phyloP scores from a whole-genome alignment of 2,113 vertebrate species.

The Tautogolabrus adspersus region DNA sequence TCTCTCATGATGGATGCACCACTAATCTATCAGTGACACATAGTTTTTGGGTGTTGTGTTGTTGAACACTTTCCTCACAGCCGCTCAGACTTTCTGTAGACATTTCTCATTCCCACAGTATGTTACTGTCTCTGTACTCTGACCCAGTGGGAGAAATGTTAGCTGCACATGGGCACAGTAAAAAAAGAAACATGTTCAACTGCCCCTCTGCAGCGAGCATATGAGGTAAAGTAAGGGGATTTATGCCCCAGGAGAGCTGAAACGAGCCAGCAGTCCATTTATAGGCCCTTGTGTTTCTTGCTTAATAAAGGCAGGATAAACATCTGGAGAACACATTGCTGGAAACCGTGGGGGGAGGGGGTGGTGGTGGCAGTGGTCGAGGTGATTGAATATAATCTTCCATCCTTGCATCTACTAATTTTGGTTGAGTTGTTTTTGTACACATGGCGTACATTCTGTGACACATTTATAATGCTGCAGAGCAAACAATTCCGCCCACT shows the following conservation, averaged over 20 bases:
- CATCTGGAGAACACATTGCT: slow-evolving; percentile 86
- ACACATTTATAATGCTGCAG: slow-evolving; percentile 58
- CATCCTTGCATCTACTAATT: slow-evolving; percentile 73
- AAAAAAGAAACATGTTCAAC: slow-evolving; percentile 42
- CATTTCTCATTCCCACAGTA: slow-evolving; percentile 61
- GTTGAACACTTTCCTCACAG: slow-evolving; percentile 43
- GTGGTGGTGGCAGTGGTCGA: slow-evolving; percentile 74
- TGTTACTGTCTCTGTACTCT: slow-evolving; percentile 52
- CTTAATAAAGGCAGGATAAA: slow-evolving; percentile 81
- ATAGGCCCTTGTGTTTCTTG: slow-evolving; percentile 77
- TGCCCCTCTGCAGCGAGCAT: slow-evolving; percentile 41
- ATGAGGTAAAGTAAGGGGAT: slow-evolving; percentile 73
- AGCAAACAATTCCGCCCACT: slow-evolving; percentile 49
- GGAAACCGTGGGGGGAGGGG: slow-evolving; percentile 60
- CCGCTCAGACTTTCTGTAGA: slow-evolving; percentile 56
- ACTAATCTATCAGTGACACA: slow-evolving; percentile 49
- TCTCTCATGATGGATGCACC: slow-evolving; percentile 43
- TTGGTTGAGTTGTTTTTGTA: slow-evolving; percentile 78
- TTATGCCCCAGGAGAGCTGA: slow-evolving; percentile 70
- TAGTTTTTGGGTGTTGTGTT: slow-evolving; percentile 51
- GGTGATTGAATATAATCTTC: slow-evolving; percentile 78
- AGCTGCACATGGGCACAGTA: slow-evolving; percentile 62
- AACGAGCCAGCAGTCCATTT: slow-evolving; percentile 76
- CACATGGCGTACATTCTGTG: slow-evolving; percentile 71
- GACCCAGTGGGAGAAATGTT: slow-evolving; percentile 55